Evolutionary conservation across 2,888 invertebrate species (phyloP).

Genomic region (Scrobipalpa atriplicella): DNA sequence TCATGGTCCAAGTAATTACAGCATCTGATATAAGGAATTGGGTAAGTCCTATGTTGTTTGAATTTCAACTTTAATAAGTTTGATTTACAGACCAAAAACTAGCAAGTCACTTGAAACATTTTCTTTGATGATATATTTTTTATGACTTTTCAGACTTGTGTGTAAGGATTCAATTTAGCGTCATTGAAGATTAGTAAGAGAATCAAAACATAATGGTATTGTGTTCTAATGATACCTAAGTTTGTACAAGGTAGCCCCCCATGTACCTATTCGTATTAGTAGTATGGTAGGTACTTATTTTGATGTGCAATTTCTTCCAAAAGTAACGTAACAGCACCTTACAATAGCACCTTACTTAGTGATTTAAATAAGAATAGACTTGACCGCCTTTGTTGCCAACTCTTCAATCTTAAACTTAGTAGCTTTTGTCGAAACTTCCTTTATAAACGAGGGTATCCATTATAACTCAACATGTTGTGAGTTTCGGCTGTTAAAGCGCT

Average conservation of each 20-base stretch:
- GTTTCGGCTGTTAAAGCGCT: neutral
- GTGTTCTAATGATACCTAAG: too few species aligned
- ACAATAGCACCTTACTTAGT: neutral
- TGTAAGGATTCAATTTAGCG: too few species aligned
- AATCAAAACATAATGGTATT: too few species aligned
- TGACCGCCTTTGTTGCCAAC: slow-evolving; percentile 9
- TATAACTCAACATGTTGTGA: slow-evolving; percentile 7
- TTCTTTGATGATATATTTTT: too few species aligned
- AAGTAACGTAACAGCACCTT: too few species aligned
- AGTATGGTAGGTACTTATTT: too few species aligned
- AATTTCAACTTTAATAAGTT: neutral
- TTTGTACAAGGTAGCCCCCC: too few species aligned
- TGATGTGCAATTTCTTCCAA: too few species aligned
- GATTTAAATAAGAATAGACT: neutral
- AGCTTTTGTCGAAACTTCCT: slow-evolving; percentile 10
- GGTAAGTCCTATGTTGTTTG: neutral
- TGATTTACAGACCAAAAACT: neutral
- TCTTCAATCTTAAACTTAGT: slow-evolving; percentile 8
- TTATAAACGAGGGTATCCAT: slow-evolving; percentile 4
- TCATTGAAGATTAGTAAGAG: too few species aligned
- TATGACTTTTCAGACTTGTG: too few species aligned
- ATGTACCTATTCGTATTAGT: too few species aligned
- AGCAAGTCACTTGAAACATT: neutral
- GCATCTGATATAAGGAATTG: neutral
- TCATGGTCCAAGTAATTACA: neutral